Base-by-base conservation (phyloP, 2,888 invertebrate genomes). In the Polydrusus pterygomalis region DNA sequence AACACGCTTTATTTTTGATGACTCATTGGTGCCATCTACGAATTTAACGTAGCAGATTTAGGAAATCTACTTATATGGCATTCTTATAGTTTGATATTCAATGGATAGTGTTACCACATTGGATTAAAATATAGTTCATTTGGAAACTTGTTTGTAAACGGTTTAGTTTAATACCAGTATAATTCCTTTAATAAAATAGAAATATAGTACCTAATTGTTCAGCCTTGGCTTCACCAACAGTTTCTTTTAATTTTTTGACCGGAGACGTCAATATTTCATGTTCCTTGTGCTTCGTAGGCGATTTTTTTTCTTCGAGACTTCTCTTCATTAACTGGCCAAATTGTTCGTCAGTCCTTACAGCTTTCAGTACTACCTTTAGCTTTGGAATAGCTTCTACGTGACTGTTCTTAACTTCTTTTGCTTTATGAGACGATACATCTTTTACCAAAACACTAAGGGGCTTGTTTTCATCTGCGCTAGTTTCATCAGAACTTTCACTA, bases 291-390 rank as follows among this genome's bases (percentile, higher is more conserved):
- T 47, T 47, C 15, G 17, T 3, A 17, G n/a, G 34, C 30, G 18
- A 60, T 38, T 38, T 10, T 6, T 17, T 38, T 10, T 38, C 38
- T 60, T 67, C 67, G 7, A 54, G 17, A 11, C 15, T 38, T 17
- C 45, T 38, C 20, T 54, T 38, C 34, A 67, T 54, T 11, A 40
- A 40, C 13, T 54, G 54, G 20, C 38, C 65, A 38, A 54, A 13
- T 71, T 64, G 43, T 1, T 65, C 65, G 11, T 79, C 80, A 40
- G 75, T 75, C 38, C 71, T 70, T 3, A 75, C 51, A 63, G 38
- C 17, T 17, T 38, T 60, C 30, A 60, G 18, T 60, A 60, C 58
- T 68, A 40, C 38, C 54, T 54, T 60, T 67, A 10, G 43, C 18
- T 47, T 38, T 8, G 47, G 54, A 60, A 17, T 0, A 65, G 18